Percentiles rank a stretch among this genome's conserved stretches.
These are phyloP conservation scores for Penaeus indicus DNA, from an alignment of 1,140 invertebrate genomes.

Conservation along the genomic window DNA sequence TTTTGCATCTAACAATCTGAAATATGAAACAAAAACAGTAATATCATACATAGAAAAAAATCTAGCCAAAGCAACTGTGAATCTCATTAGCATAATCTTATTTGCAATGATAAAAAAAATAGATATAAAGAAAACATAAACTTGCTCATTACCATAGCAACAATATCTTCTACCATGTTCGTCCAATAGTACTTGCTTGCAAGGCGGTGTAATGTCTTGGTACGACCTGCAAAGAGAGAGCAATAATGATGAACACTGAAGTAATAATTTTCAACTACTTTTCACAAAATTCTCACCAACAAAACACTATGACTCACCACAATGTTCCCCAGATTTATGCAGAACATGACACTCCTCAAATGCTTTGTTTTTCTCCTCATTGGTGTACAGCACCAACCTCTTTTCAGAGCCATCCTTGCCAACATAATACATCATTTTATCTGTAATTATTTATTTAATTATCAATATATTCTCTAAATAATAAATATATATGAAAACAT, in stretches of 20 bases:
- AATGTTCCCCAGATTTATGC: conserved; percentile 43
- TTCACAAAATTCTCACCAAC: not conserved
- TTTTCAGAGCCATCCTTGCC: conserved; percentile 40
- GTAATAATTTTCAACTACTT: not conserved
- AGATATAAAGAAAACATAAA: not conserved
- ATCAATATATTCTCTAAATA: not conserved
- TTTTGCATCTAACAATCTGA: conserved; percentile 55
- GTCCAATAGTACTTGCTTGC: conserved; percentile 58
- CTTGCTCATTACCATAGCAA: conserved; percentile 38
- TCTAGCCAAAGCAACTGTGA: too few relatives aligned
- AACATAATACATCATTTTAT: conserved; percentile 40
- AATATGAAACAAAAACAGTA: not conserved
- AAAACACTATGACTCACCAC: conserved; percentile 33
- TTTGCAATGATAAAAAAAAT: conserved; percentile 6
- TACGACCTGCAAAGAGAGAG: conserved; percentile 34
- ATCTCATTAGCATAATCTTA: too few relatives aligned
- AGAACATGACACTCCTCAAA: conserved; percentile 53
- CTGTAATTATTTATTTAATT: not conserved
- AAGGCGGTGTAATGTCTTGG: conserved; percentile 44
- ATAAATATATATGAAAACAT: not conserved
- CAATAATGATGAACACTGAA: not conserved
- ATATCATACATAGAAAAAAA: not conserved
- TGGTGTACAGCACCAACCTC: conserved; percentile 41
- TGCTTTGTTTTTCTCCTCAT: conserved; percentile 50
- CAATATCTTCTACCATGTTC: conserved; percentile 51